Percentiles rank a stretch among this genome's conserved stretches.
Conservation (phyloP, 2,888 invertebrate genomes). For the Ochlodes sylvanus region DNA sequence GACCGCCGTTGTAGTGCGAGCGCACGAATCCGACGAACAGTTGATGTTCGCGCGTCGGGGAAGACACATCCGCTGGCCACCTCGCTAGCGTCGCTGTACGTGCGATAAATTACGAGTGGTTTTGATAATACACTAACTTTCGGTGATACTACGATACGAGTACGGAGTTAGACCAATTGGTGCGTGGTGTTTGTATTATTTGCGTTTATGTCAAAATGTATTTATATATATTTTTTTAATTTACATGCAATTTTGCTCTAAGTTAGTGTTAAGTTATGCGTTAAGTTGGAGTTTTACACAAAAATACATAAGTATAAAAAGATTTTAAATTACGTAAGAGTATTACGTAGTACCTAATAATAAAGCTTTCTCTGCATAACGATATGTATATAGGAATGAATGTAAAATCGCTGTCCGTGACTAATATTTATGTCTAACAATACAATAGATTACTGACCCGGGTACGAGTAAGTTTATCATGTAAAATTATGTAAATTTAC, state of each 20-base stretch:
- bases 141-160: conserved; percentile 49
- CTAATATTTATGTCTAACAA: conserved; percentile 63
- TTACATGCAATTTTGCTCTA: conserved; percentile 13
- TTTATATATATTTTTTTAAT: conserved; percentile 34
- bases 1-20: conserved; percentile 57
- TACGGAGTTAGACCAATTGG: conserved; percentile 59
- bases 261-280: too few species aligned
- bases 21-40: conserved; percentile 60
- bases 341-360: conserved; percentile 54
- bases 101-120: conserved; percentile 65
- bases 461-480: conserved; percentile 24
- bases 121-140: conserved; percentile 55
- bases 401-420: conserved; percentile 67
- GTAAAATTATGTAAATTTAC: conserved; percentile 24
- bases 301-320: conserved; percentile 41
- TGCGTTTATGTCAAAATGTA: conserved; percentile 44
- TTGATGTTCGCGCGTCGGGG: conserved; percentile 80
- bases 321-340: conserved; percentile 58
- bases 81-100: conserved; percentile 61
- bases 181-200: conserved; percentile 62
- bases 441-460: conserved; percentile 45
- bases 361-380: conserved; percentile 70
- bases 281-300: background rate
- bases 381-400: conserved; percentile 62
- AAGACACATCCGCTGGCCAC: conserved; percentile 75